These are phyloP conservation scores for Gastrophryne carolinensis DNA, from an alignment of 2,797 vertebrate genomes.

Conservation along the genomic window DNA sequence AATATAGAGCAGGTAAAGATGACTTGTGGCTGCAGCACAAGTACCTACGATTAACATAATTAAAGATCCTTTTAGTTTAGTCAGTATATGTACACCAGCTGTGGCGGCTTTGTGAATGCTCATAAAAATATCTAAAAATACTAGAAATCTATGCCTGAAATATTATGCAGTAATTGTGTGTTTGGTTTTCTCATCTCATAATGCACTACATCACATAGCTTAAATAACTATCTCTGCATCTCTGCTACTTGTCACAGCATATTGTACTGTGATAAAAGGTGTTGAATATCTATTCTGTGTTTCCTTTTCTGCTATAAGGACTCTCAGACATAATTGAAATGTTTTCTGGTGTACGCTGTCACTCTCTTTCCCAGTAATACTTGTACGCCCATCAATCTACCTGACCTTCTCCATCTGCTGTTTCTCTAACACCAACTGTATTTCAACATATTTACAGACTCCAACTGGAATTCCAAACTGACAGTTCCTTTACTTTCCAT, in stretches of 20 bases:
- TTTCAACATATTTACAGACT: constrained; percentile 21
- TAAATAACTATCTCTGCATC: background rate
- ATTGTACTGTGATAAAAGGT: constrained; percentile 1
- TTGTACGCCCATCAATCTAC: constrained; percentile 32
- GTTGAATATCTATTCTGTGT: background rate
- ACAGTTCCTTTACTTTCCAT: constrained; percentile 21
- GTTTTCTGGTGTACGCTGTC: constrained; percentile 28
- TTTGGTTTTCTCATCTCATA: background rate
- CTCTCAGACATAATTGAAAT: constrained; percentile 30
- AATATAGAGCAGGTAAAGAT: too few species aligned
- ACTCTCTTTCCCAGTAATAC: constrained; percentile 6
- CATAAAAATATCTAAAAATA: too few species aligned
- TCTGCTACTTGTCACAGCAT: background rate
- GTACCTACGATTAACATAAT: too few species aligned
- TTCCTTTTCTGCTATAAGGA: constrained; percentile 12
- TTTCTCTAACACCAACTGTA: constrained; percentile 33
- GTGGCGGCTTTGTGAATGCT: too few species aligned
- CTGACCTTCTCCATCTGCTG: constrained; percentile 38
- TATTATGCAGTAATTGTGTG: background rate
- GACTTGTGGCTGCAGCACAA: too few species aligned
- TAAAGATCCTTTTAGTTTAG: too few species aligned
- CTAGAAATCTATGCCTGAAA: too few species aligned
- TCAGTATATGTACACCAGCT: too few species aligned
- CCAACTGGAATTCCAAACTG: constrained; percentile 16
- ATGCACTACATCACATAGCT: background rate